Conservation (phyloP, 2,113 vertebrate species). For the Paraplagusia blochii region DNA sequence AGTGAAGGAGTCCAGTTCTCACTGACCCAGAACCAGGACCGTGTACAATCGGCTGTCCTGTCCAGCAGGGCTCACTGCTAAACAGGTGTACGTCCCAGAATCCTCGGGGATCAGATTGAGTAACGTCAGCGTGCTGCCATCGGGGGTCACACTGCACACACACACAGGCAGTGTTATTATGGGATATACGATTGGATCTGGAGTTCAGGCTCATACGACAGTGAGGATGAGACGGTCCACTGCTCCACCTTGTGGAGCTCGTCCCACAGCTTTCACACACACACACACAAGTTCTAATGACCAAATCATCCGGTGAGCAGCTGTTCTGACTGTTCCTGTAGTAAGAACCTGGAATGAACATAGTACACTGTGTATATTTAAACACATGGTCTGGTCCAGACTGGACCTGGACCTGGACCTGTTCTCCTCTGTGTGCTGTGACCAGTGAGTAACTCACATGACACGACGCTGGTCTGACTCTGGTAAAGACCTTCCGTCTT, state of each 20-base stretch:
- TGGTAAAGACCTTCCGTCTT: conserved; percentile 78
- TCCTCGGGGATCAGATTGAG: conserved; percentile 73
- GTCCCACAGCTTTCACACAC: conserved; percentile 47
- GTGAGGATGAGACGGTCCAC: conserved; percentile 1
- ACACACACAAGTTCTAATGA: conserved; percentile 17
- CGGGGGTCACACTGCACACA: conserved; percentile 72
- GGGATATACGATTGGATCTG: too few species aligned
- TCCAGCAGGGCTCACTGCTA: conserved; percentile 79
- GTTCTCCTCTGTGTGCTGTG: too few species aligned
- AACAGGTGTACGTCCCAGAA: conserved; percentile 85
- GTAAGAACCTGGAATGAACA: conserved; percentile 24
- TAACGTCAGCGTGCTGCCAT: conserved; percentile 79
- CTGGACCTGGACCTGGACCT: too few species aligned
- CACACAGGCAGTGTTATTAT: background rate
- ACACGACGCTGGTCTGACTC: conserved; percentile 42
- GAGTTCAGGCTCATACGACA: background rate
- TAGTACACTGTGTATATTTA: too few species aligned
- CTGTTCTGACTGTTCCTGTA: conserved; percentile 38
- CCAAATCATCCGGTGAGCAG: conserved; percentile 38
- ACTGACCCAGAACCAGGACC: conserved; percentile 81
- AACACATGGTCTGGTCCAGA: too few species aligned
- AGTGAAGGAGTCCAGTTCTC: background rate
- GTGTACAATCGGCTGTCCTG: conserved; percentile 81
- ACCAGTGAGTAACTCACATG: conserved; percentile 57
- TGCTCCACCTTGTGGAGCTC: conserved; percentile 20